phyloP scores from a whole-genome alignment of 2,113 vertebrate genomes.

The Kryptolebias marmoratus region DNA sequence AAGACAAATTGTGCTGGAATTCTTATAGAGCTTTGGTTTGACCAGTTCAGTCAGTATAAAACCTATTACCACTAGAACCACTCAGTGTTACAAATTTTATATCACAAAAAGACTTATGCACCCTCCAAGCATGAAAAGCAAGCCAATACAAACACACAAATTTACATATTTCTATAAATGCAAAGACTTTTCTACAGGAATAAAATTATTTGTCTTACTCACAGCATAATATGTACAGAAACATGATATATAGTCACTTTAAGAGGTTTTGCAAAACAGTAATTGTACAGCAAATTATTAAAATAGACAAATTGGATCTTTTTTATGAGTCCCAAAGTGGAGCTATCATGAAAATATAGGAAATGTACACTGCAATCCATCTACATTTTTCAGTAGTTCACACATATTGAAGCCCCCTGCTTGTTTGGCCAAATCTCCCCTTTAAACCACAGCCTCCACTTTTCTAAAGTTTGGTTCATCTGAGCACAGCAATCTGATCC shows the following conservation, averaged over 20 bases:
- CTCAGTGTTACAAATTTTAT: constrained; percentile 36
- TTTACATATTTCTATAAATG: constrained; percentile 20
- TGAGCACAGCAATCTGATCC: constrained; percentile 67
- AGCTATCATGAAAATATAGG: no score
- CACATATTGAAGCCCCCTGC: constrained; percentile 38
- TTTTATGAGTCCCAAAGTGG: neutral
- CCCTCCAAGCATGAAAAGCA: constrained; percentile 31
- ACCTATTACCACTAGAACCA: constrained; percentile 33
- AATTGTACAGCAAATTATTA: constrained; percentile 11
- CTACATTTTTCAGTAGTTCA: constrained; percentile 22
- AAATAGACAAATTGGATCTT: constrained; percentile 15
- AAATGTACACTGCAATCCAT: constrained; percentile 16
- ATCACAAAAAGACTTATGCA: constrained; percentile 36
- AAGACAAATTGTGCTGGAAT: constrained; percentile 23
- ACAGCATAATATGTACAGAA: neutral
- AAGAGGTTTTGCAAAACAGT: neutral
- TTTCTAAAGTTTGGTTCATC: constrained; percentile 31
- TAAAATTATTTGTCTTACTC: neutral
- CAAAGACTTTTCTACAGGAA: constrained; percentile 15
- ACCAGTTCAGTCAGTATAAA: constrained; percentile 38
- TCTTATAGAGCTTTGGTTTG: constrained; percentile 30
- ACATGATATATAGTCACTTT: constrained; percentile 1
- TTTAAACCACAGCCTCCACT: constrained; percentile 52
- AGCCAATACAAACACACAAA: constrained; percentile 31
- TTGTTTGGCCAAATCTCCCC: constrained; percentile 26